A percentile compares a stretch with the other conserved stretches of the same genome.
phyloP scores from a whole-genome alignment of 2,113 vertebrate species.

The Brachyhypopomus occidentalis region DNA sequence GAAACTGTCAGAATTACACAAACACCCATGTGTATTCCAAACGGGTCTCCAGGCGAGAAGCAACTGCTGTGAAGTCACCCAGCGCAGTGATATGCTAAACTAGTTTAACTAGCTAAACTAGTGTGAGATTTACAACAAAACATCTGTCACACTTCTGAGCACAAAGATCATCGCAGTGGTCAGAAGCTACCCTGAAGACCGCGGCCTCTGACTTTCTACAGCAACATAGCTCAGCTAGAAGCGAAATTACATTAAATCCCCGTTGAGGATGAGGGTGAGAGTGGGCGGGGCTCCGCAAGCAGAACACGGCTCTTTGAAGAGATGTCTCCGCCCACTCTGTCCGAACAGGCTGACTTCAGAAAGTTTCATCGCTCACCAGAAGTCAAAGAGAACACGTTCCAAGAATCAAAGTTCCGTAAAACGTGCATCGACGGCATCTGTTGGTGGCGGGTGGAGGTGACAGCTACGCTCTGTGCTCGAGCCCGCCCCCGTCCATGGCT shows the following conservation, averaged over 20 bases:
- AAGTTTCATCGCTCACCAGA: slow-evolving; percentile 31
- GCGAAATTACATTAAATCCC: too few species aligned
- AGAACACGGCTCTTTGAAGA: neutral
- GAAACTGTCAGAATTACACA: slow-evolving; percentile 31
- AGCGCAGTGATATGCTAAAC: neutral
- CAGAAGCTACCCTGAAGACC: neutral
- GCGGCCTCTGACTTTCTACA: neutral
- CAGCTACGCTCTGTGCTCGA: neutral
- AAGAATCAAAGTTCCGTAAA: slow-evolving; percentile 27
- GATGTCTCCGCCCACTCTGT: neutral
- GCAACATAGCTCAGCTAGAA: too few species aligned
- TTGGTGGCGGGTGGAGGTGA: slow-evolving; percentile 10
- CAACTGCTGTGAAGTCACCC: neutral
- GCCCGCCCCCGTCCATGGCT: neutral
- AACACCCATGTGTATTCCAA: slow-evolving; percentile 22
- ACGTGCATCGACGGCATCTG: slow-evolving; percentile 19
- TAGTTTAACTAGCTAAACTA: neutral
- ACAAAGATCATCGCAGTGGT: neutral
- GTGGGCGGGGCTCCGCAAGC: neutral
- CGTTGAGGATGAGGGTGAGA: neutral
- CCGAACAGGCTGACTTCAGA: neutral
- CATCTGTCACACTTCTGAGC: neutral
- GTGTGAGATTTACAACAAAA: neutral
- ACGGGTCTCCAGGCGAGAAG: slow-evolving; percentile 13
- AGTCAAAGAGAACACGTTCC: neutral